Conservation (phyloP, 2,797 vertebrate species). For the Chaetodon trifasciatus region DNA sequence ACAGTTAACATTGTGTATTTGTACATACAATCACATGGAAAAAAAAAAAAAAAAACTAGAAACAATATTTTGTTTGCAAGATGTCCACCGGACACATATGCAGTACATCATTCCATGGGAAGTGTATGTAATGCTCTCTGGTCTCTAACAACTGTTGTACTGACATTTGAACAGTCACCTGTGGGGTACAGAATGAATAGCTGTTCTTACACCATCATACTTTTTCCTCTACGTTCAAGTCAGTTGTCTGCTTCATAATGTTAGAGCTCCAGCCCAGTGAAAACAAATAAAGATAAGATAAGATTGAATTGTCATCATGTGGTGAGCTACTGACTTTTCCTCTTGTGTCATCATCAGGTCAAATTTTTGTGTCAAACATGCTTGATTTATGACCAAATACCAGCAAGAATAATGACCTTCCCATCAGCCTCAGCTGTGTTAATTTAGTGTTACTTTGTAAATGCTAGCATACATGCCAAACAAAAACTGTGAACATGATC, state of each 20-base stretch:
- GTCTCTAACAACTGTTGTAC: background rate
- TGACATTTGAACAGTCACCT: background rate
- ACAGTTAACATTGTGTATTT: background rate
- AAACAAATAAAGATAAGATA: background rate
- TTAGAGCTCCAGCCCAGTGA: background rate
- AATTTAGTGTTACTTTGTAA: background rate
- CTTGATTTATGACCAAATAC: background rate
- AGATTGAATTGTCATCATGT: too few species aligned
- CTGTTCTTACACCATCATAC: too few species aligned
- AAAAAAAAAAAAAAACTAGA: background rate
- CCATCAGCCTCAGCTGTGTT: background rate
- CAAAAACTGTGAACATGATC: background rate
- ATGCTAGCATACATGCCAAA: background rate
- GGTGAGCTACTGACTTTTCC: background rate
- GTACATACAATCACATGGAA: background rate
- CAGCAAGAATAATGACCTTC: background rate
- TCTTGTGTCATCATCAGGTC: background rate
- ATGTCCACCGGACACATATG: background rate
- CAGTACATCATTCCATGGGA: too few species aligned
- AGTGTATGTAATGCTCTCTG: background rate
- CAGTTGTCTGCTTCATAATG: background rate
- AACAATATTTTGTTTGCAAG: background rate
- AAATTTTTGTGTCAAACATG: background rate
- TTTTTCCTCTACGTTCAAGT: background rate
- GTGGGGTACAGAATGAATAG: too few species aligned